These are phyloP conservation scores for Synergus itoensis DNA, from an alignment of 2,888 invertebrate genomes.

Conservation along the genomic window DNA sequence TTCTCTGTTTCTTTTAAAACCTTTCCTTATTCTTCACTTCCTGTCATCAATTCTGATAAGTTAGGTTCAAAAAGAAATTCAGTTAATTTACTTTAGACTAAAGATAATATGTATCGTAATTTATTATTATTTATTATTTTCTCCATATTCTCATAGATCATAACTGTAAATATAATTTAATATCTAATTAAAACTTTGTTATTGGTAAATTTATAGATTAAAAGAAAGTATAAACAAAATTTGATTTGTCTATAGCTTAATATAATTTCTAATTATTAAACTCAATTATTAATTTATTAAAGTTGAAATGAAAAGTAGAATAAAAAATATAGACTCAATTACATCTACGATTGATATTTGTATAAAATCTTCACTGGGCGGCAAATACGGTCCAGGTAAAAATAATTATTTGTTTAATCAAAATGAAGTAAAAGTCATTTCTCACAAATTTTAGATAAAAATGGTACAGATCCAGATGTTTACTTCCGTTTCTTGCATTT, in stretches of 20 bases:
- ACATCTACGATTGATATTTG: neutral
- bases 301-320: constrained; percentile 3
- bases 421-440: constrained; percentile 22
- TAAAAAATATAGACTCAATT: neutral
- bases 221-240: neutral
- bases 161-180: constrained; percentile 34
- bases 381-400: constrained; percentile 26
- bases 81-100: neutral
- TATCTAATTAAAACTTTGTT: constrained; percentile 16
- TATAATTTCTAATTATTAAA: neutral
- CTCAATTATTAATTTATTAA: neutral
- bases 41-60: neutral
- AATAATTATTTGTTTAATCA: neutral
- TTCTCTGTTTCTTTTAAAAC: constrained; percentile 26
- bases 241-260: neutral
- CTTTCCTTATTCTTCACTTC: neutral
- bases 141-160: constrained; percentile 40
- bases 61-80: neutral
- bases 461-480: constrained; percentile 48
- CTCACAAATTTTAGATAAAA: constrained; percentile 18
- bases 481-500: constrained; percentile 78
- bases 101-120: neutral
- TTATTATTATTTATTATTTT: constrained; percentile 56
- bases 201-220: constrained; percentile 4
- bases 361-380: constrained; percentile 4